These are phyloP conservation scores for Suillia variegata DNA, from an alignment of 2,888 invertebrate species.

Conservation along the genomic window DNA sequence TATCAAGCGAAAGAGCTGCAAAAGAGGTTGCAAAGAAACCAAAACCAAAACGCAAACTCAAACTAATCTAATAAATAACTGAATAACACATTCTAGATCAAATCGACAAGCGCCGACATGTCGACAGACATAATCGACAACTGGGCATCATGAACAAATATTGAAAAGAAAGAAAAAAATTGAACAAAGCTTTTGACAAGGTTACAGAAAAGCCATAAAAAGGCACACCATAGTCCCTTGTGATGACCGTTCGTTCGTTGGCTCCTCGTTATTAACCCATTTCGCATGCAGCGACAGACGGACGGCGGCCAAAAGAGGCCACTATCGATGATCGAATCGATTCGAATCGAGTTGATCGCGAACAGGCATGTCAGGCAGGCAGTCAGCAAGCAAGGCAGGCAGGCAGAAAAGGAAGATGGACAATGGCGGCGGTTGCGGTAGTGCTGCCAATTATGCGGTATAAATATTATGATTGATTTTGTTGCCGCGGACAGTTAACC, in stretches of 20 bases:
- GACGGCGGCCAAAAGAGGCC: not conserved
- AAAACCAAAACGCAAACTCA: no score
- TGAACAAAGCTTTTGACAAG: not conserved
- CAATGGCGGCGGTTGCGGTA: no score
- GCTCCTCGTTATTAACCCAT: constrained; percentile 2
- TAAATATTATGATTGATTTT: constrained; percentile 6
- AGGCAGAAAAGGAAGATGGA: no score
- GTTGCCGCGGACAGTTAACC: not conserved
- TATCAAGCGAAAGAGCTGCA: no score
- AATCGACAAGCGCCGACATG: not conserved
- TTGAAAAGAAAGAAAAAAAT: not conserved
- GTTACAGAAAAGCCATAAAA: not conserved
- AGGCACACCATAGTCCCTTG: constrained; percentile 4
- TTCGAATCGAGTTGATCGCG: no score
- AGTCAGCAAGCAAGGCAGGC: no score
- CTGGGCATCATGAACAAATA: not conserved
- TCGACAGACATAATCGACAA: not conserved
- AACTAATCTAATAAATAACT: not conserved
- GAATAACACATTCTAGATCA: not conserved
- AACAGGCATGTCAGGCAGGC: no score
- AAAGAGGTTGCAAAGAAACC: no score
- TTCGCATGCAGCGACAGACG: not conserved
- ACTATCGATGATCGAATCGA: no score
- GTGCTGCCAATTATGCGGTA: constrained; percentile 4
- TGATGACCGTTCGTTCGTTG: no score